These are phyloP conservation scores for Zygogramma bicolorata DNA, from an alignment of 2,888 invertebrate species.

Conservation along the genomic window DNA sequence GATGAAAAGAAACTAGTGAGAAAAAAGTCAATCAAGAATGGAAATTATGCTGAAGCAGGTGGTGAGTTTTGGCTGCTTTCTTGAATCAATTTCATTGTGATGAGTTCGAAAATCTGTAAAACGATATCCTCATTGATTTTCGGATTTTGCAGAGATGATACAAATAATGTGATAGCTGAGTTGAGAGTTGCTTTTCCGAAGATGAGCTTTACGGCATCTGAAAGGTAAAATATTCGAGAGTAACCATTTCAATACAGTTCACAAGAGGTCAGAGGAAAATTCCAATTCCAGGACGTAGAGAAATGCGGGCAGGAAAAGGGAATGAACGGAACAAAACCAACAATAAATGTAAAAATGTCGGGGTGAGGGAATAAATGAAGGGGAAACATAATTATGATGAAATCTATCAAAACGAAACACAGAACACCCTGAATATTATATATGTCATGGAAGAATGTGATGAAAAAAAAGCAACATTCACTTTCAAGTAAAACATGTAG, in stretches of 20 bases:
- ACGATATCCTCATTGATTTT: constrained; percentile 68
- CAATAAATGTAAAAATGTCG: not conserved
- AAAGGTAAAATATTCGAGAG: constrained; percentile 40
- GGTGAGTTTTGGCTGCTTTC: constrained; percentile 53
- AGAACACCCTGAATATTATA: not conserved
- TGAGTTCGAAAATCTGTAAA: constrained; percentile 67
- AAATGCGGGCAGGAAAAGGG: not conserved
- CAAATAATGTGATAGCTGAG: constrained; percentile 62
- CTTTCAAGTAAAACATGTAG: too few relatives aligned
- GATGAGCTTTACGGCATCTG: constrained; percentile 59
- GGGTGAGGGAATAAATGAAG: not conserved
- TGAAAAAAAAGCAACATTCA: too few relatives aligned
- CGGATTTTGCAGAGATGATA: constrained; percentile 65
- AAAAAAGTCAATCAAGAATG: not conserved
- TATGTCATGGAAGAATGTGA: too few relatives aligned
- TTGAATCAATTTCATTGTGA: constrained; percentile 57
- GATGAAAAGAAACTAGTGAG: too few relatives aligned
- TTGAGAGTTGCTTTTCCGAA: constrained; percentile 63
- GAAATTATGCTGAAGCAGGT: constrained; percentile 52
- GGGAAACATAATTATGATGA: not conserved
- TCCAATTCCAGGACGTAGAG: too few relatives aligned
- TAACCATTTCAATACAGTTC: not conserved
- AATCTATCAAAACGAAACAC: not conserved
- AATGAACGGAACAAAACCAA: not conserved
- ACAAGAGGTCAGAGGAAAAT: too few relatives aligned